phyloP scores from a whole-genome alignment of 2,888 invertebrate species.

The Drosophila tanythrix region DNA sequence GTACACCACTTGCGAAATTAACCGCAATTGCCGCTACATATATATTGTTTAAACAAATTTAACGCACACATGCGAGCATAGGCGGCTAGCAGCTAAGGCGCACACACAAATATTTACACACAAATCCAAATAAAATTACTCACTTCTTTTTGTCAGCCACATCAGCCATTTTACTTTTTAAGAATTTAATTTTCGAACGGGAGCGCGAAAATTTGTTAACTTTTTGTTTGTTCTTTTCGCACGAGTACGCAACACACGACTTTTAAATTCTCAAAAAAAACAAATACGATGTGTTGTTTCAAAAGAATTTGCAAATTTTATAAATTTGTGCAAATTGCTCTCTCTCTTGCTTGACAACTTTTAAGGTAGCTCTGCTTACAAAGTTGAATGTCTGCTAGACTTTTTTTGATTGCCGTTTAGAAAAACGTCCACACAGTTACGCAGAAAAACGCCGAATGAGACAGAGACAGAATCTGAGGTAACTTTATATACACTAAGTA shows the following conservation, averaged over 20 bases:
- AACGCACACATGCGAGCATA: conserved; percentile 38
- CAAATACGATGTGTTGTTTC: conserved; percentile 34
- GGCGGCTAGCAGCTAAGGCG: conserved; percentile 10
- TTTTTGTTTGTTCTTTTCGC: conserved; percentile 28
- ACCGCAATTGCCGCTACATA: conserved; percentile 39
- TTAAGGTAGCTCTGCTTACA: conserved; percentile 60
- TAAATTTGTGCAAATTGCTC: conserved; percentile 66
- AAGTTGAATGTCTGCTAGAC: conserved; percentile 59
- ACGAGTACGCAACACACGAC: conserved; percentile 47
- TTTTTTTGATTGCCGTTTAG: conserved; percentile 52
- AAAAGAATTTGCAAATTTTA: conserved; percentile 60
- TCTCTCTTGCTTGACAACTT: conserved; percentile 65
- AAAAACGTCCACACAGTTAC: conserved; percentile 76
- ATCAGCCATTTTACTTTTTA: conserved; percentile 84
- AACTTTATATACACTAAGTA: conserved; percentile 52
- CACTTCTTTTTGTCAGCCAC: conserved; percentile 85
- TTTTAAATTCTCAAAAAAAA: conserved; percentile 32
- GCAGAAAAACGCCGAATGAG: conserved; percentile 85
- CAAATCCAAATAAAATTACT: conserved; percentile 72
- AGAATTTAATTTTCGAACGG: conserved; percentile 60
- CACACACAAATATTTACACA: conserved; percentile 44
- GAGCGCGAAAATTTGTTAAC: conserved; percentile 63
- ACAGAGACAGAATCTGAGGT: conserved; percentile 72
- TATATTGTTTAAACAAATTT: conserved; percentile 56
- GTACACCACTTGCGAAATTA: conserved; percentile 61